These are phyloP conservation scores for Gisinianus flammeolus DNA, from an alignment of 2,888 invertebrate species.

Conservation along the genomic window DNA sequence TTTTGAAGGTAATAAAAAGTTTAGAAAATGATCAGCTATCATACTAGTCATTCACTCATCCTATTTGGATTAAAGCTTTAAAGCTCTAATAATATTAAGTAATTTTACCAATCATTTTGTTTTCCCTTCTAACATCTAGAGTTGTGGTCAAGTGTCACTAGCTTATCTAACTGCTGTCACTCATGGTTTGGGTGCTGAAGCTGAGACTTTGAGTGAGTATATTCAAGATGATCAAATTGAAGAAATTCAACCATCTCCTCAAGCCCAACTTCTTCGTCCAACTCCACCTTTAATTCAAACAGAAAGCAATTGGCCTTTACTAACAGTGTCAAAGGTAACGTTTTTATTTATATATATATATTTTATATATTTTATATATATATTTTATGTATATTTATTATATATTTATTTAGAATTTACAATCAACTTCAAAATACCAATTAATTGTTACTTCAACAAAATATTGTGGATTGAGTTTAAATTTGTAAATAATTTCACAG, in stretches of 20 bases:
- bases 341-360: neutral
- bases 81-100: neutral
- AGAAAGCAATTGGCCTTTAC: constrained; percentile 96
- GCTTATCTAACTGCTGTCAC: constrained; percentile 95
- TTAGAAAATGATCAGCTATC: too few species aligned
- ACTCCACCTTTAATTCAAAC: constrained; percentile 87
- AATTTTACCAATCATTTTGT: neutral
- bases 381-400: too few species aligned
- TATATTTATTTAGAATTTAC: too few species aligned
- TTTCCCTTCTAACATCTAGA: constrained; percentile 61
- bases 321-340: constrained; percentile 81
- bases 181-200: constrained; percentile 83
- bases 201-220: constrained; percentile 72
- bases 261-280: constrained; percentile 80
- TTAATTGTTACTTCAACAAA: too few species aligned
- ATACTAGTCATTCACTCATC: too few species aligned
- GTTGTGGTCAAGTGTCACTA: constrained; percentile 71
- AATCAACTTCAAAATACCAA: too few species aligned
- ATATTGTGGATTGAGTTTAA: too few species aligned
- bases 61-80: too few species aligned
- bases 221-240: constrained; percentile 68
- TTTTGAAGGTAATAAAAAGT: constrained; percentile 67
- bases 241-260: constrained; percentile 71
- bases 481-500: constrained; percentile 35
- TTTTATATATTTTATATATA: too few species aligned